These are phyloP conservation scores for Pocillopora meandrina DNA, from an alignment of 92 coral and sea anemone genomes.

Conservation along the genomic window DNA sequence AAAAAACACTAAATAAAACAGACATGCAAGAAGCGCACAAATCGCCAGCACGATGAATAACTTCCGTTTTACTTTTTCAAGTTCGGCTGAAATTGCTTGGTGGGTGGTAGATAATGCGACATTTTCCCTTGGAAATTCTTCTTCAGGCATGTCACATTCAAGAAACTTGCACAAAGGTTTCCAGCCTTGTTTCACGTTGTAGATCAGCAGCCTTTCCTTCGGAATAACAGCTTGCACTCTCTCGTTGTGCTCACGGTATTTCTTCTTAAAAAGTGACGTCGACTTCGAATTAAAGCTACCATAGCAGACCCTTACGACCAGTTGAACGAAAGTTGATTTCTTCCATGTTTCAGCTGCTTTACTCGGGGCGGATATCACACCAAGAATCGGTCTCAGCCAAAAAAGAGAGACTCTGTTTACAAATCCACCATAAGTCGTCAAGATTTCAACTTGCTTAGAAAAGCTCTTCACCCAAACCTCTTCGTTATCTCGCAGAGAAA, in stretches of 20 bases:
- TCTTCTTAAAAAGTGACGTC: conserved; percentile 26
- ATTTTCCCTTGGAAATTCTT: conserved; percentile 32
- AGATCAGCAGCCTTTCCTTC: conserved; percentile 14
- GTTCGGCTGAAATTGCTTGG: background rate
- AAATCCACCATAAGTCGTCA: background rate
- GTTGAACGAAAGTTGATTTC: too few species aligned
- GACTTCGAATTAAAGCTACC: background rate
- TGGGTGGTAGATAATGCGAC: background rate
- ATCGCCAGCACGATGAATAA: background rate
- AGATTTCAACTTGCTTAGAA: background rate
- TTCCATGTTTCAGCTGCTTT: too few species aligned
- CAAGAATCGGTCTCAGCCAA: too few species aligned
- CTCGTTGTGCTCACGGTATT: conserved; percentile 46
- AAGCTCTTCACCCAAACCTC: conserved; percentile 35
- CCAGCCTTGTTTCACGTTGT: conserved; percentile 54
- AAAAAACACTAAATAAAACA: background rate
- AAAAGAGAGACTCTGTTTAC: too few species aligned
- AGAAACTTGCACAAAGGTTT: conserved; percentile 48
- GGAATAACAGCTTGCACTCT: conserved; percentile 42
- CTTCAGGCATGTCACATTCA: conserved; percentile 14
- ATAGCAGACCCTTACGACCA: too few species aligned
- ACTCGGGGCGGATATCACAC: too few species aligned
- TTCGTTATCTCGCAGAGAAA: conserved; percentile 38
- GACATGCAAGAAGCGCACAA: background rate
- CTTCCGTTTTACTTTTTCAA: background rate